Evolutionary conservation across 2,797 vertebrate species (phyloP), one percentile per base, ranked within the genome.

Genomic region (Betta splendens): DNA sequence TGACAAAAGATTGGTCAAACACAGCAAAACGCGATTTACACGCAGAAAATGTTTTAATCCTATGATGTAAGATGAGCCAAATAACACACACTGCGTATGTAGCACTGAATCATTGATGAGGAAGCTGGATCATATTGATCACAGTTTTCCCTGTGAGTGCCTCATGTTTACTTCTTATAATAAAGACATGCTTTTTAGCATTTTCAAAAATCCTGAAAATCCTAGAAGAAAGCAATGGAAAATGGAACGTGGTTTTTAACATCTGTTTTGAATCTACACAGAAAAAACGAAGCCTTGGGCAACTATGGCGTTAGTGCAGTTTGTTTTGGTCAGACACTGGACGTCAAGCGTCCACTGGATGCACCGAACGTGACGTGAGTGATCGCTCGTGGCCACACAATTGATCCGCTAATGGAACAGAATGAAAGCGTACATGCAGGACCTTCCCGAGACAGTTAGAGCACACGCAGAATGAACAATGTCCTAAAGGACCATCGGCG

Each of bases 341-440:
- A 46, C n/a, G 53, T 56, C 12, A 12, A 42, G 32, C n/a, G 7
- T 28, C 36, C 35, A 56, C 59, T 61, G 43, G 44, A 76, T 55
- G 55, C 26, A 43, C 28, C 21, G 70, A 57, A 70, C 53, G 68
- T 56, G 32, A 76, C 58, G 21, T 69, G 77, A 71, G 28, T 49
- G 80, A 70, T 69, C 42, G 61, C 68, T 58, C 74, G 40, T 29
- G 28, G 59, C 51, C 58, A 55, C 38, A 62, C 55, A 72, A 70
- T 72, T 46, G 59, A 72, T 70, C 75, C 60, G 29, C 26, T 67
- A 70, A 81, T 81, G 43, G 73, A 80, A 71, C 57, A 25, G 50
- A 5, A 31, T 56, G 18, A 32, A 61, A 46, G 11, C 64, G 55
- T 47, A 65, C 35, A 47, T 10, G 61, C n/a, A n/a, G n/a, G n/a